These are phyloP conservation scores for Ametastegia equiseti DNA, from an alignment of 2,888 invertebrate species.

Conservation along the genomic window DNA sequence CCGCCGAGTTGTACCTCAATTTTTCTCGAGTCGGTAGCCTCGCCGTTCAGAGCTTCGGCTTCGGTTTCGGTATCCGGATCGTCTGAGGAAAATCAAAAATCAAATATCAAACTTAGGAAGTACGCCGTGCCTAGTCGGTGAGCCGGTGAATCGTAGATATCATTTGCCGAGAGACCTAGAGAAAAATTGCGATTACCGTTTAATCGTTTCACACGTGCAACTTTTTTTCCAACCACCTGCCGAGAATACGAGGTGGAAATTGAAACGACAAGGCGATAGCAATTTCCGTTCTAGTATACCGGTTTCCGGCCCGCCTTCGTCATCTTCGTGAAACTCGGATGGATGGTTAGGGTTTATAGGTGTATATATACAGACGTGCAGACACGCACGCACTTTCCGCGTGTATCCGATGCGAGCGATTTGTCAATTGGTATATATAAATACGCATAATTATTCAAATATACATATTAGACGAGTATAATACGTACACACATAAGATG, in stretches of 20 bases:
- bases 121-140: too few species aligned
- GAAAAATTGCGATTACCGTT: too few species aligned
- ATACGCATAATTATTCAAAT: background rate
- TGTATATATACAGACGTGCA: too few species aligned
- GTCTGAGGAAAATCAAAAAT: conserved; percentile 57
- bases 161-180: too few species aligned
- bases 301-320: conserved; percentile 65
- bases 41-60: conserved; percentile 71
- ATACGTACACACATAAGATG: too few species aligned
- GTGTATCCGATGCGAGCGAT: too few species aligned
- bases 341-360: too few species aligned
- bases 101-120: too few species aligned
- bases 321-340: background rate
- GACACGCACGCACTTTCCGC: too few species aligned
- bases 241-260: conserved; percentile 55
- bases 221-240: background rate
- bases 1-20: conserved; percentile 92
- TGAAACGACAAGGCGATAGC: conserved; percentile 68
- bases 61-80: conserved; percentile 72
- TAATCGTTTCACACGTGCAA: background rate
- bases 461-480: background rate
- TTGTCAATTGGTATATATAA: too few species aligned
- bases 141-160: background rate
- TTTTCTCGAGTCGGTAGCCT: conserved; percentile 78
- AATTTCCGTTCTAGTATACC: conserved; percentile 72